phyloP scores from a whole-genome alignment of 2,113 vertebrate species.

The Alligator sinensis region DNA sequence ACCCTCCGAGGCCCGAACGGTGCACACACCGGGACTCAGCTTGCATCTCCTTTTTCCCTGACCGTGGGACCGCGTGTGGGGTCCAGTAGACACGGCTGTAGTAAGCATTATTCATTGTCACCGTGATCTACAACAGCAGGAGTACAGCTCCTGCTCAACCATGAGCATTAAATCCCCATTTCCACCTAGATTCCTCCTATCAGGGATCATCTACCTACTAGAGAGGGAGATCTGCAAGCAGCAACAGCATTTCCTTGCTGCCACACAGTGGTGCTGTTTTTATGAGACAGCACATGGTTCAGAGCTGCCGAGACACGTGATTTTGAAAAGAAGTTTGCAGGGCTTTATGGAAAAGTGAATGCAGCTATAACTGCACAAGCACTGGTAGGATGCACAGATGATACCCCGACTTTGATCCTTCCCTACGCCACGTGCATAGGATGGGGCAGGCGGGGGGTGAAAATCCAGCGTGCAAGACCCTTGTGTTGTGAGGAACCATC shows the following conservation, averaged over 20 bases:
- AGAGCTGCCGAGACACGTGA: too few species aligned
- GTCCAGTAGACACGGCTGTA: too few species aligned
- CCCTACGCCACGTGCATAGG: neutral
- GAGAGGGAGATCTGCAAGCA: neutral
- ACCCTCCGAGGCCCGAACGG: too few species aligned
- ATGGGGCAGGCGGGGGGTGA: neutral
- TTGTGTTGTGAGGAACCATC: neutral
- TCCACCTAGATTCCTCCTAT: neutral
- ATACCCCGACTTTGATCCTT: neutral
- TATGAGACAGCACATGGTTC: neutral
- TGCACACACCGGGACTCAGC: too few species aligned
- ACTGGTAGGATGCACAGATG: neutral
- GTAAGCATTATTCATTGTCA: too few species aligned
- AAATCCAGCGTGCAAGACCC: neutral
- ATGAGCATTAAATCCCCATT: neutral
- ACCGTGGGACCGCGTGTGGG: too few species aligned
- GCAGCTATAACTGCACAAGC: neutral
- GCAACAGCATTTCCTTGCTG: neutral
- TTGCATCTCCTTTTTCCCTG: too few species aligned
- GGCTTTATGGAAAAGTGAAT: neutral
- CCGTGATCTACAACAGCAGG: too few species aligned
- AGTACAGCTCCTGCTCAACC: neutral
- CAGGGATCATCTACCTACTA: neutral
- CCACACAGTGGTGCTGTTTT: neutral
- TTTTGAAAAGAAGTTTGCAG: neutral